Evolutionary conservation across 2,888 invertebrate species (phyloP), one percentile per base, ranked within the genome.

Genomic region (Leistus spinibarbis): DNA sequence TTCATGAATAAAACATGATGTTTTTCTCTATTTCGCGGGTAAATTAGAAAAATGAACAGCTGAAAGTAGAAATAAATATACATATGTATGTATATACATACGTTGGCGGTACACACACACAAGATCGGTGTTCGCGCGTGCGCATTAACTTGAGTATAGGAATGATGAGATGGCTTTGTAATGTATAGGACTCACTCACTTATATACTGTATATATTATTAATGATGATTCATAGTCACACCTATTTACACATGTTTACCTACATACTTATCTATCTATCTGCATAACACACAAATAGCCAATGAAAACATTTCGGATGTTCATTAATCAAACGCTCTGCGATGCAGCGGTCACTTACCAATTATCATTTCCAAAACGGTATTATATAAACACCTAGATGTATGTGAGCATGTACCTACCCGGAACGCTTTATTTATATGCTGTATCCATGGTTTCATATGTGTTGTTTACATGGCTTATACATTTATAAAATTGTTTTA

Each of bases 171-270:
- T 40, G 7, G 4, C n/a, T 73, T 54, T 66, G 66, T 73, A 66
- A 73, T 57, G 73, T 73, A 73, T 73, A 73, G 67, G 56, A 72
- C 40, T 66, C 40, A 40, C 40, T 40, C 40, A 40, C 40, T 40
- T 40, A n/a, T n/a, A n/a, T 23, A 22, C 20, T 66, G 67, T 73
- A 40, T 40, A 73, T 73, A 73, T n/a, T n/a, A 67, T 73, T 73
- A 73, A 73, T 73, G 73, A 73, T 73, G 73, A 73, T 73, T 73
- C 73, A 73, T 67, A 67, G 73, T 73, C 73, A 73, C 73, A 73
- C 73, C 73, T 73, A 67, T 73, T 73, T 67, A 67, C 73, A 73
- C 67, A 73, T 73, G 73, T 73, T 73, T 73, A 73, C 73, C 60
- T 73, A 66, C 60, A 66, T 73, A 73, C 64, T 66, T 73, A 73